Evolutionary conservation across 2,888 invertebrate species (phyloP), one percentile per base, ranked within the genome.

Genomic region (Catocala nupta): DNA sequence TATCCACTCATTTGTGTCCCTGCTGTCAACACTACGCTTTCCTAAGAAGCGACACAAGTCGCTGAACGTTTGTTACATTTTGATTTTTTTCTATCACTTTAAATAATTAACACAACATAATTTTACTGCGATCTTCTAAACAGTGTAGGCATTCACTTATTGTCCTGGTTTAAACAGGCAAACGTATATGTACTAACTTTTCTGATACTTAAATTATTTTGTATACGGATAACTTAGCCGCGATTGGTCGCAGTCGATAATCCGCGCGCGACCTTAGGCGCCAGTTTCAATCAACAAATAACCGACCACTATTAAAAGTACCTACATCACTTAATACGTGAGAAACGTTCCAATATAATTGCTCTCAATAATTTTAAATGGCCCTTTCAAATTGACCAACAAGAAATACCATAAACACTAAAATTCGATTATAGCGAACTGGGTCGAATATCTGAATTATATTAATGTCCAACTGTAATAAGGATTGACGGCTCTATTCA

Each of bases 291-390:
- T 59, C 33, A 54, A 63, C 50, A 45, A 13, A 45, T 57, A 43
- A 68, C 55, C 33, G 58, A 69, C 65, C 45, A 58, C 59, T 45
- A 66, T 69, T 66, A 66, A 60, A 53, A 62, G 45, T 49, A 48
- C 51, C 52, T 39, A 53, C 56, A 66, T 59, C 62, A 72, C 61
- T 67, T 70, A 71, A 57, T 76, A 71, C 68, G 74, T 76, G 77
- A 65, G 75, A 77, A 74, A 65, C 68, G 65, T 71, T 42, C 55
- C 43, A 52, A 49, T 52, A 63, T 73, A 73, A 72, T 70, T 60
- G 62, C 44, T 49, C 56, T 36, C 65, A 61, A 56, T 70, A 62
- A 68, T 70, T 70, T 47, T 53, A 48, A 63, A 71, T 55, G 44
- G 57, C 10, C 58, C 42, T 56, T 57, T 54, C 48, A 55, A 57